Percentiles rank a stretch among this genome's conserved stretches.
phyloP scores from a whole-genome alignment of 2,113 vertebrate species.

The Cyprinodon variegatus region DNA sequence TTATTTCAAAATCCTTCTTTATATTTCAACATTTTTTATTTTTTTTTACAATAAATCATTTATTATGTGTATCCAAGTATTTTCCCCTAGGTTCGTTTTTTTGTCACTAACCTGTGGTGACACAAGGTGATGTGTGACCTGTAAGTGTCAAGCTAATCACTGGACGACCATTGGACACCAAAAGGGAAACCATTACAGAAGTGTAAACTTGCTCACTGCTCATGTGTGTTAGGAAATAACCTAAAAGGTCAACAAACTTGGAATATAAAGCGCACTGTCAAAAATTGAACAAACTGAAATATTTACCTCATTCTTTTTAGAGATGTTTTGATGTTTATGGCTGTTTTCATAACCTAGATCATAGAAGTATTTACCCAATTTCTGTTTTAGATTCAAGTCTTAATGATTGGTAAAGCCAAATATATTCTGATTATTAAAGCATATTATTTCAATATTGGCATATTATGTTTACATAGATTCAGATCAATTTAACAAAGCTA shows the following conservation, averaged over 20 bases:
- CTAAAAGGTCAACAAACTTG: constrained; percentile 46
- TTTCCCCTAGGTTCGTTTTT: not conserved
- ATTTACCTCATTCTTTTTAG: constrained; percentile 20
- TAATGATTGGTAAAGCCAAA: constrained; percentile 14
- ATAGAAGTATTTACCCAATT: constrained; percentile 41
- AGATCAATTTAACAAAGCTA: no score
- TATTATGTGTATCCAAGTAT: constrained; percentile 8
- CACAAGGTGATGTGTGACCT: constrained; percentile 77
- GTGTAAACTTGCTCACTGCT: constrained; percentile 54
- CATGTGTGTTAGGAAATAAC: constrained; percentile 25
- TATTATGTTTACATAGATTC: no score
- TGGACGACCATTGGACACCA: constrained; percentile 74
- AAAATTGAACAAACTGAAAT: constrained; percentile 37
- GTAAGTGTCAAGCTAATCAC: constrained; percentile 72
- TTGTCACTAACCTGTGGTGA: constrained; percentile 40
- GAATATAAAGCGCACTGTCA: constrained; percentile 54
- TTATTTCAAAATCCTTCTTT: not conserved
- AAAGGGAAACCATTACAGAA: constrained; percentile 75
- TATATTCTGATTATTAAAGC: not conserved
- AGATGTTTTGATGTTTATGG: constrained; percentile 51
- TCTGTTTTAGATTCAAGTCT: constrained; percentile 18
- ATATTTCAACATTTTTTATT: not conserved
- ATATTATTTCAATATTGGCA: no score
- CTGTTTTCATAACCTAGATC: constrained; percentile 47
- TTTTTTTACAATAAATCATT: not conserved